These are phyloP conservation scores for Lasiurus cinereus DNA, from an alignment of 2,113 vertebrate genomes.

Conservation along the genomic window DNA sequence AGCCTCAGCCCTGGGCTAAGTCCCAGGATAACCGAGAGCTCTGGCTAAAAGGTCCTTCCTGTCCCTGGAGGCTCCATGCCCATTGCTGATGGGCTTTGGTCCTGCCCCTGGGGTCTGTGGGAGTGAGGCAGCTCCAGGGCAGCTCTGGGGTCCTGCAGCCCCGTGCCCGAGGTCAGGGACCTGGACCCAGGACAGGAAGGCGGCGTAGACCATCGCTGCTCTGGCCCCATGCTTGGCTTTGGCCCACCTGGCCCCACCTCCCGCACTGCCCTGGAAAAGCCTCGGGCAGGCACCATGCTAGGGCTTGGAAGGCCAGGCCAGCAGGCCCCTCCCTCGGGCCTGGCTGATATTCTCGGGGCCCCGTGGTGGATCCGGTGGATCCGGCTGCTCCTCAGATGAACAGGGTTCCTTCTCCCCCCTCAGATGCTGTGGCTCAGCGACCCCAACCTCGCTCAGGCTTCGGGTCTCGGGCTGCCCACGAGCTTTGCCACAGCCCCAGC, in stretches of 20 bases:
- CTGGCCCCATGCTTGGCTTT: constrained; percentile 5
- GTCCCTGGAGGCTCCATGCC: background rate
- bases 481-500: background rate
- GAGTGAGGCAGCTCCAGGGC: fast-evolving
- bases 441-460: background rate
- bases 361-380: fast-evolving
- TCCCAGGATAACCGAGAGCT: background rate
- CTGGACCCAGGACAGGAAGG: background rate
- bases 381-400: fast-evolving
- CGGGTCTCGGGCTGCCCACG: background rate
- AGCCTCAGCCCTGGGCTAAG: background rate
- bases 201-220: background rate
- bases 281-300: fast-evolving
- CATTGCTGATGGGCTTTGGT: fast-evolving
- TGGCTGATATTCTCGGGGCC: background rate
- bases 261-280: background rate
- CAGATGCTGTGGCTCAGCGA: background rate
- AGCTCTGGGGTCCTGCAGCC: background rate
- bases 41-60: background rate
- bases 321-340: background rate
- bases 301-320: background rate
- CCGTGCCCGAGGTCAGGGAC: background rate
- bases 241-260: background rate
- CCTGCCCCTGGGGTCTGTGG: background rate
- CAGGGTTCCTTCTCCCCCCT: fast-evolving